These are phyloP conservation scores for Forficula auricularia DNA, from an alignment of 1,140 invertebrate genomes.

Conservation along the genomic window DNA sequence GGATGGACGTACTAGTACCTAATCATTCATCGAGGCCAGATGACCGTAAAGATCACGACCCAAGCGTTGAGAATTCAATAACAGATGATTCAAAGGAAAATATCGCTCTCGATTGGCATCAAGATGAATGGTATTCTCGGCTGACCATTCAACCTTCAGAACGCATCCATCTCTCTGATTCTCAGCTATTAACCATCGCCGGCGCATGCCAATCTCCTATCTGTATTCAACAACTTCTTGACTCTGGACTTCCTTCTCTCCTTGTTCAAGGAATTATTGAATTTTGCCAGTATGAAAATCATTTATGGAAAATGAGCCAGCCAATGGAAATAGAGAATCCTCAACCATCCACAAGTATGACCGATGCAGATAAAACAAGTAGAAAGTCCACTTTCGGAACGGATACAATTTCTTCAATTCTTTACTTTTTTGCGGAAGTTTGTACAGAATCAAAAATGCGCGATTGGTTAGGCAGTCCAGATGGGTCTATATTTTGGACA, in stretches of 20 bases:
- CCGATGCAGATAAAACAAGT: slow-evolving; percentile 14
- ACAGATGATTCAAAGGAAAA: slow-evolving; percentile 51
- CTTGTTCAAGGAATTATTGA: slow-evolving; percentile 35
- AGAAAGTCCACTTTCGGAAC: slow-evolving; percentile 19
- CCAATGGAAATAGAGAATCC: not conserved
- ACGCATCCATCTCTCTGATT: slow-evolving; percentile 33
- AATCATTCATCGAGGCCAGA: slow-evolving; percentile 38
- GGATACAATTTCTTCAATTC: slow-evolving; percentile 39
- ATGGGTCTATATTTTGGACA: slow-evolving; percentile 67
- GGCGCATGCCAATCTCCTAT: slow-evolving; percentile 55
- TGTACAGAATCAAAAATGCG: slow-evolving; percentile 63
- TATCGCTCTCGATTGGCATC: slow-evolving; percentile 22
- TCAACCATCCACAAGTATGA: slow-evolving; percentile 8
- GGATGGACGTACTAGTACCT: slow-evolving; percentile 47
- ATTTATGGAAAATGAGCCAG: not conserved
- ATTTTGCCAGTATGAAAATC: slow-evolving; percentile 14
- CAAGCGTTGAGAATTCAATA: slow-evolving; percentile 18
- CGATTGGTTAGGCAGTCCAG: slow-evolving; percentile 63
- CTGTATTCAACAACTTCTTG: slow-evolving; percentile 52
- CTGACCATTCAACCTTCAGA: slow-evolving; percentile 23
- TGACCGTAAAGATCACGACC: slow-evolving; percentile 31
- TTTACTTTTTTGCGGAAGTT: slow-evolving; percentile 64
- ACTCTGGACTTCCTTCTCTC: slow-evolving; percentile 54
- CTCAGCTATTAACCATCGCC: slow-evolving; percentile 54
- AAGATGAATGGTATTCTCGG: slow-evolving; percentile 20